Evolutionary conservation across 2,888 invertebrate species (phyloP).

Genomic region (Lobophora halterata): DNA sequence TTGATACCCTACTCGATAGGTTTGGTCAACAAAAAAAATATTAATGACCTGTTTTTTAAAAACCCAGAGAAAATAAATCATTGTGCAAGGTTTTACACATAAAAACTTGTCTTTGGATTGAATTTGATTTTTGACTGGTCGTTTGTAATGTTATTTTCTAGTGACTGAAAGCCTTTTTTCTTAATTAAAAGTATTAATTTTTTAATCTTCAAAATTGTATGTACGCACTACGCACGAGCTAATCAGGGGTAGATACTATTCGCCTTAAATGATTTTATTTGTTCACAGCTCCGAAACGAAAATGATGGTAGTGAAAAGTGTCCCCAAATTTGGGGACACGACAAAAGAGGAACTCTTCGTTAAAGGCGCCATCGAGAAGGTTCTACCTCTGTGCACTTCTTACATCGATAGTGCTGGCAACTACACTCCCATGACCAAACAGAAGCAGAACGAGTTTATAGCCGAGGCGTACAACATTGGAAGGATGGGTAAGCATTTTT

Average conservation of each 20-base stretch:
- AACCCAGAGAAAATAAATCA: too few species aligned
- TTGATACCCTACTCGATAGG: too few species aligned
- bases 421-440: conserved; percentile 85
- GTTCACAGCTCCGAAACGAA: conserved; percentile 93
- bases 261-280: not conserved
- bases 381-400: conserved; percentile 92
- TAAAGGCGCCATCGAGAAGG: conserved; percentile 96
- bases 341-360: conserved; percentile 91
- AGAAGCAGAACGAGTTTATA: conserved; percentile 90
- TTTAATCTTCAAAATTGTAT: too few species aligned
- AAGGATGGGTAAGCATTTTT: conserved; percentile 83
- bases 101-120: too few species aligned
- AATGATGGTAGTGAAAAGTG: conserved; percentile 98
- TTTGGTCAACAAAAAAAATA: too few species aligned
- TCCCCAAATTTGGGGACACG: conserved; percentile 88
- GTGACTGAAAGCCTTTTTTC: not conserved
- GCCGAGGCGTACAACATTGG: conserved; percentile 93
- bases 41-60: too few species aligned
- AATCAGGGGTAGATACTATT: too few species aligned
- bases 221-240: too few species aligned
- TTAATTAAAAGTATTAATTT: too few species aligned
- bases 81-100: too few species aligned
- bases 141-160: too few species aligned
- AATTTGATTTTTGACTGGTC: too few species aligned
- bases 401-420: conserved; percentile 88